Evolutionary conservation across 2,888 invertebrate species (phyloP), one percentile per base, ranked within the genome.

Genomic region (Apamea sordens): DNA sequence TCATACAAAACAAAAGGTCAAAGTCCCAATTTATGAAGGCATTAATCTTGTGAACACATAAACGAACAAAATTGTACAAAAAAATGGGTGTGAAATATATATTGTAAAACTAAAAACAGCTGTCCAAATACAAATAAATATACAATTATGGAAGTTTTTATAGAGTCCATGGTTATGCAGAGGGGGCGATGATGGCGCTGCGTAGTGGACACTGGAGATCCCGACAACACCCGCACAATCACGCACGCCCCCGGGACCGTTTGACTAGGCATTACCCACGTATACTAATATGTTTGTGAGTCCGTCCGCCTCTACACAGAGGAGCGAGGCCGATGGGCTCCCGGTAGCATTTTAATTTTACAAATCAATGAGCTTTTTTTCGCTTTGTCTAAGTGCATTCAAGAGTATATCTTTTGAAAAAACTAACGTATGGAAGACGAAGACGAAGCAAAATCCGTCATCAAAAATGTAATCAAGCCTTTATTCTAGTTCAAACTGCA

Each of bases 271-370:
- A 92, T 96, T 96, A 95, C 92, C 85, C 91, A 91, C 93, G 93
- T 94, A 92, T 94, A 94, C 95, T 96, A 96, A 96, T 96, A 94
- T 96, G 95, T 95, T 96, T 95, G 94, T 90, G 90, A 89, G 90
- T 86, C 91, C 89, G 83, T 86, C 87, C 86, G 86, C 84, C 84
- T 93, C 86, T 93, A 93, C 93, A 95, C 89, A 93, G 75, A 76
- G 68, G 85, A 84, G 76, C 77, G 87, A 87, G 82, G 80, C 85
- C 86, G 83, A 74, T 77, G 67, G 72, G 56, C 72, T 67, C 79
- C 65, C 80, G 53, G 74, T 68, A 73, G 28, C 69, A 61, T 75
- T 80, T 80, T 73, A 44, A 81, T 80, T 88, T 85, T 73, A 88
- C 88, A 85, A 85, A 85, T 76, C 72, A 59, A 64, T 76, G 8